Evolutionary conservation across 2,797 vertebrate species (phyloP).

Genomic region (Coregonus ussuriensis): DNA sequence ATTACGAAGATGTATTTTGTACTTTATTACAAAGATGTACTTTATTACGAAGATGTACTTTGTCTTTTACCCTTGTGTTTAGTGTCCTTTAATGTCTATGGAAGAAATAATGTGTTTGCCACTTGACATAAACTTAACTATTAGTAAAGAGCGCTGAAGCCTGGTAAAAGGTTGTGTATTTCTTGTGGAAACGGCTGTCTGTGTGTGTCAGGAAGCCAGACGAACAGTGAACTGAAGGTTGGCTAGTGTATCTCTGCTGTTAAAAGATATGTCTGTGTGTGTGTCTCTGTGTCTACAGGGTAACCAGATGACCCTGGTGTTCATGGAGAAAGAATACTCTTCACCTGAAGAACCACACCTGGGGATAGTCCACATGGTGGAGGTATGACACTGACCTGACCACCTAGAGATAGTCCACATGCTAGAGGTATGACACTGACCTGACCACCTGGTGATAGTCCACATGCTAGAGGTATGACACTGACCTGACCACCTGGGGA

Average conservation of each 20-base stretch:
- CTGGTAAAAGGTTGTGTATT: not conserved
- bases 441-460: constrained; percentile 69
- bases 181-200: not conserved
- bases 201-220: not conserved
- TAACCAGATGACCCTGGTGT: constrained; percentile 94
- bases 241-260: constrained; percentile 13
- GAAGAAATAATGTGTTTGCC: not conserved
- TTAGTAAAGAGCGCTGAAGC: not conserved
- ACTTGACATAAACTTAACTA: not conserved
- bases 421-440: too few species aligned
- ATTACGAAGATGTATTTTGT: too few species aligned
- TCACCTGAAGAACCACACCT: constrained; percentile 79
- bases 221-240: not conserved
- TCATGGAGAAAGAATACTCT: constrained; percentile 83
- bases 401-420: too few species aligned
- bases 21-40: too few species aligned
- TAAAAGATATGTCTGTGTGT: not conserved
- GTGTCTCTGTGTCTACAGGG: constrained; percentile 75
- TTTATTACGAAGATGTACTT: too few species aligned
- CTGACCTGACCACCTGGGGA: too few species aligned
- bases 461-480: not conserved
- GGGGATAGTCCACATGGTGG: constrained; percentile 54
- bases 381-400: not conserved
- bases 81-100: not conserved
- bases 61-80: too few species aligned